Percentiles rank a stretch among this genome's conserved stretches.
Evolutionary conservation across 2,888 invertebrate genomes (phyloP).

Genomic region (Mythimna pallens): DNA sequence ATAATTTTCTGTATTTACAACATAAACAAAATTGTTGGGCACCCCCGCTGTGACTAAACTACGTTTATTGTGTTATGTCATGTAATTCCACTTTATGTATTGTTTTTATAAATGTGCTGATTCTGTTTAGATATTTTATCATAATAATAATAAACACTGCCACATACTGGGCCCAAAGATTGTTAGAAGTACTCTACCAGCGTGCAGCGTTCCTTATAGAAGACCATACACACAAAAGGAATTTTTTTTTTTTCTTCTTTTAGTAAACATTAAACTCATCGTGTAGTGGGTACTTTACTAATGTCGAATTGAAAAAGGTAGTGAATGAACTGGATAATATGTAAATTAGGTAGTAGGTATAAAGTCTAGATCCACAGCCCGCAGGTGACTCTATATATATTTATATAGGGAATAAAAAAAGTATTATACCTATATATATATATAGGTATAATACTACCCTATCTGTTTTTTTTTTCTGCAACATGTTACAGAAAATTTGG

Average conservation of each 20-base stretch:
- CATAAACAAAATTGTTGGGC: conserved; percentile 47
- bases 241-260: no score
- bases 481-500: no score
- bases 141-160: neutral
- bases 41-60: conserved; percentile 36
- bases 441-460: no score
- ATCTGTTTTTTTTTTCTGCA: neutral
- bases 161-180: neutral
- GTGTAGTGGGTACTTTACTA: neutral
- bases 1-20: conserved; percentile 47
- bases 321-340: neutral
- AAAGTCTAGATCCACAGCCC: neutral
- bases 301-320: neutral
- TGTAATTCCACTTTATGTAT: conserved; percentile 10
- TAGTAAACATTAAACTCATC: neutral
- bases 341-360: neutral
- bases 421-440: no score
- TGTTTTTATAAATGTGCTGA: conserved; percentile 7
- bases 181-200: no score
- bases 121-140: conserved; percentile 8
- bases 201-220: no score
- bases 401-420: neutral
- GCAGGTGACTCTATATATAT: neutral
- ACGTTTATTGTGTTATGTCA: conserved; percentile 30
- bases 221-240: neutral